These are phyloP conservation scores for Glaucidium brasilianum DNA, from an alignment of 2,113 vertebrate species.

Conservation along the genomic window DNA sequence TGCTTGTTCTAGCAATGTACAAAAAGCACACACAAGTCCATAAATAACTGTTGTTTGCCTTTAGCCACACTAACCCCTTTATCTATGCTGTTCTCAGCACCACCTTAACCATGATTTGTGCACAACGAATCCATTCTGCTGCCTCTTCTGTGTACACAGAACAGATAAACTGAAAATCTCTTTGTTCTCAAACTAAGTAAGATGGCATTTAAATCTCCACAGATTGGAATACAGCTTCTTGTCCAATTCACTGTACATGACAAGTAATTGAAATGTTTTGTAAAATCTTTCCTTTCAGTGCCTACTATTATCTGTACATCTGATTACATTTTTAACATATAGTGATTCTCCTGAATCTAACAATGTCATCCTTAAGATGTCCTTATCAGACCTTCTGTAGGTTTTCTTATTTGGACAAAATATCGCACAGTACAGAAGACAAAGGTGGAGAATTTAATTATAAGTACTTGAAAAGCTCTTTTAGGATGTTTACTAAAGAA, in stretches of 20 bases:
- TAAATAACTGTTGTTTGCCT: background rate
- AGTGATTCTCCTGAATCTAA: background rate
- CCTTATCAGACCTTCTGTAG: background rate
- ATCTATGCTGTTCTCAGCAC: background rate
- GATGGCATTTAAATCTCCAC: background rate
- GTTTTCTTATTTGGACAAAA: background rate
- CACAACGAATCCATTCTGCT: slow-evolving; percentile 1
- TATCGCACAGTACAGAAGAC: background rate
- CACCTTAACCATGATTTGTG: background rate
- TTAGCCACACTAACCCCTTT: background rate
- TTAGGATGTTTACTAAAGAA: background rate
- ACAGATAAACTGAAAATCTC: slow-evolving; percentile 7
- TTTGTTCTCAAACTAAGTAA: slow-evolving; percentile 10
- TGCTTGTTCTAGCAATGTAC: background rate
- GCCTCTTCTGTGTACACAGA: background rate
- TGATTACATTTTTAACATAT: background rate
- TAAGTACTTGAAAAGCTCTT: background rate
- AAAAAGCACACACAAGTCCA: background rate
- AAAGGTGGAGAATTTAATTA: background rate
- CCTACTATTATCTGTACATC: background rate
- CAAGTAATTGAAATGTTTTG: background rate
- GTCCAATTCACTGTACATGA: background rate
- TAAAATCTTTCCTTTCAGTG: background rate
- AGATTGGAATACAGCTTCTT: background rate
- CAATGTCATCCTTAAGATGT: background rate